These are phyloP conservation scores for Phoxinus phoxinus DNA, from an alignment of 2,113 vertebrate genomes.

Conservation along the genomic window DNA sequence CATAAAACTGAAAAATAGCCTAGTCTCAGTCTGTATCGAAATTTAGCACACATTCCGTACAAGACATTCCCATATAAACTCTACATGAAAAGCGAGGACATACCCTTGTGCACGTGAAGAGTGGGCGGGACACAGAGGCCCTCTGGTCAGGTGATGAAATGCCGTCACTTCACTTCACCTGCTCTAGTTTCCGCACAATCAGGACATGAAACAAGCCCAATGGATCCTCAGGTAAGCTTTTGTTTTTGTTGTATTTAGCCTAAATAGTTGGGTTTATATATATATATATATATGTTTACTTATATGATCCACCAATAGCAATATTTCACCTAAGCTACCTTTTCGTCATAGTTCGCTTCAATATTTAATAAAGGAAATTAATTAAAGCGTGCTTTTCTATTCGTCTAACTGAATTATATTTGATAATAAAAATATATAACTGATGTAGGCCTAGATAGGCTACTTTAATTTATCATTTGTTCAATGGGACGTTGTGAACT, in stretches of 20 bases:
- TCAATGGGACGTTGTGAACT: neutral
- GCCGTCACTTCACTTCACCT: conserved; percentile 27
- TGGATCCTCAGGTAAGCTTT: conserved; percentile 56
- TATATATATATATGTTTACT: neutral
- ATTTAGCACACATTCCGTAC: neutral
- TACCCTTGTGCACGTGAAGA: neutral
- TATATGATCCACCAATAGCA: neutral
- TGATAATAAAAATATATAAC: neutral
- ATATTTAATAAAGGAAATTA: too few species aligned
- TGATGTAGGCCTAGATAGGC: too few species aligned
- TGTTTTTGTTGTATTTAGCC: neutral
- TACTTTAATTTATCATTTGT: neutral
- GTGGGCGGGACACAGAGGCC: conserved; percentile 33
- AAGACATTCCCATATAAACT: neutral
- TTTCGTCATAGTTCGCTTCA: neutral
- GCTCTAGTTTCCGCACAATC: conserved; percentile 36
- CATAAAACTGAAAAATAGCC: neutral
- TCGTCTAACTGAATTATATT: neutral
- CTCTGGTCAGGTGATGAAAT: conserved; percentile 49
- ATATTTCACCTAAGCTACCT: neutral
- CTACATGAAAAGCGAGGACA: neutral
- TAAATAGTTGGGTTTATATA: neutral
- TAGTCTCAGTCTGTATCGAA: neutral
- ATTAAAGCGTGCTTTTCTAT: neutral
- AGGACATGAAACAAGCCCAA: conserved; percentile 37